phyloP scores from a whole-genome alignment of 2,888 invertebrate species.

The Disparrhopalites patrizii region DNA sequence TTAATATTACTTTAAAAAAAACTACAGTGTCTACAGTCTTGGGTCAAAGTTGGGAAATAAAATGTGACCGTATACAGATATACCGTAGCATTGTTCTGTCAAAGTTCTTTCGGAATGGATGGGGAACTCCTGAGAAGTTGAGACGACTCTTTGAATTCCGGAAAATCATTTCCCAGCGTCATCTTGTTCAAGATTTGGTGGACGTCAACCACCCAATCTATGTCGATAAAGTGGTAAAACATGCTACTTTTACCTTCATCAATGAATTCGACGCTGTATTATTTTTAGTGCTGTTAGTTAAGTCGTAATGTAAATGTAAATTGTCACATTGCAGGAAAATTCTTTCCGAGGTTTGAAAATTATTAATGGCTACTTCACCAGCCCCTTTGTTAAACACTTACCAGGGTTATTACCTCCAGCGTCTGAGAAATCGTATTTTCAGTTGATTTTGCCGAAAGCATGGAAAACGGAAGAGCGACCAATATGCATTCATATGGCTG shows the following conservation, averaged over 20 bases:
- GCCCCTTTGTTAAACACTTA: slow-evolving; percentile 75
- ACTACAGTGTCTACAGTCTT: no score
- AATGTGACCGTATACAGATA: no score
- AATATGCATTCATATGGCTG: slow-evolving; percentile 90
- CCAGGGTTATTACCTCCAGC: slow-evolving; percentile 84
- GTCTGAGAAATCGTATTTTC: slow-evolving; percentile 77
- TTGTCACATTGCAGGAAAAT: slow-evolving; percentile 30
- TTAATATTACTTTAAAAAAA: no score
- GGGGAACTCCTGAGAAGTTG: slow-evolving; percentile 90
- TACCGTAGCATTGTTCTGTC: slow-evolving; percentile 82
- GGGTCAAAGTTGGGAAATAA: neutral
- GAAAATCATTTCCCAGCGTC: slow-evolving; percentile 77
- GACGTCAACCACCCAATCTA: slow-evolving; percentile 77
- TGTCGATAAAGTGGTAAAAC: slow-evolving; percentile 68
- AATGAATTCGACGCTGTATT: neutral
- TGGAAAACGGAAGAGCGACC: slow-evolving; percentile 74
- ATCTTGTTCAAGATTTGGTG: slow-evolving; percentile 75
- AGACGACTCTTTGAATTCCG: slow-evolving; percentile 86
- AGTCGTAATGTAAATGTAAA: no score
- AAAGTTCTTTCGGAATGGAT: slow-evolving; percentile 91
- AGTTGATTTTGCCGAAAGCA: slow-evolving; percentile 72
- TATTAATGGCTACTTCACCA: slow-evolving; percentile 70
- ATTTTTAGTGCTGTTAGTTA: no score
- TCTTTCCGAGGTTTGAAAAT: slow-evolving; percentile 54
- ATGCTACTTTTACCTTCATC: neutral